Base-by-base conservation (phyloP, 2,888 invertebrate species). In the Archips xylosteana region DNA sequence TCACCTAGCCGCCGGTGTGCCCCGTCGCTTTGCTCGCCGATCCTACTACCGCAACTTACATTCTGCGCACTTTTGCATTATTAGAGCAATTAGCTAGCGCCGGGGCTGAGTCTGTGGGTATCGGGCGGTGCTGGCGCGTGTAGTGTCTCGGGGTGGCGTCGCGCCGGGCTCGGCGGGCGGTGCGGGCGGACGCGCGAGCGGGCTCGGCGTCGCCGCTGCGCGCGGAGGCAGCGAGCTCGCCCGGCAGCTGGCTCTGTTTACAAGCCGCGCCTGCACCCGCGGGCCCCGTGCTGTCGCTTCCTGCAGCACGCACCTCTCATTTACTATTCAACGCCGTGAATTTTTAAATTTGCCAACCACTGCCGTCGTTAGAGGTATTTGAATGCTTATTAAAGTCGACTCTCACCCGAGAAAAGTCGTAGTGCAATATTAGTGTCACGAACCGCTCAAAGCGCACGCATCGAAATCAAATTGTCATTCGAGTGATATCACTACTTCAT, bases 271-370 rank as follows among this genome's bases (percentile, higher is more conserved):
- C 89, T 81, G 88, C 89, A 87, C 85, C 84, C 85, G 81, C 76
- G 77, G 76, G 80, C 79, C 79, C 80, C 81, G 83, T 82, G 82
- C 86, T 84, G 81, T 82, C 77, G 80, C 84, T 86, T 84, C 87
- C 88, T 90, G 91, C 90, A 89, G 87, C 87, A 87, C 87, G 89
- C 88, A 85, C 86, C 90, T 88, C 88, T 91, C 89, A 89, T 92
- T 92, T 90, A 87, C 87, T 89, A 93, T 92, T 92, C 92, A 89
- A 83, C 88, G 89, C 89, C 88, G 91, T 92, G 92, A 91, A 92
- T 91, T 90, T 89, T 93, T 92, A 89, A 91, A 87, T 87, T 92
- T 88, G 86, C 86, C 85, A 92, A 89, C 91, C 84, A 87, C 88
- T 86, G 80, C 87, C 87, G 82, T 71, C 71, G 69, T 75, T 74